Base-by-base conservation (phyloP, 1,140 invertebrate species). In the Hyphantria cunea region DNA sequence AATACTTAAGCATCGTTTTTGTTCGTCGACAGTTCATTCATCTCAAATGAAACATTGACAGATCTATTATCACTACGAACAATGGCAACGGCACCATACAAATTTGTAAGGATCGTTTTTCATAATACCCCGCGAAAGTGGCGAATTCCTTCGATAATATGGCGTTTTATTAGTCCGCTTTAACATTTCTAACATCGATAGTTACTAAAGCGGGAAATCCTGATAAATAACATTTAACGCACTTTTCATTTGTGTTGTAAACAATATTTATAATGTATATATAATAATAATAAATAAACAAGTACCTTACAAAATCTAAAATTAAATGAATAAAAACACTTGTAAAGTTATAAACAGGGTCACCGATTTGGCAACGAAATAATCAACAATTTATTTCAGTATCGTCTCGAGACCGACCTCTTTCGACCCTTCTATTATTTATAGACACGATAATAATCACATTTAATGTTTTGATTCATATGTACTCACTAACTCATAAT, bases 41-140 rank as follows among this genome's bases (percentile, higher is more conserved):
- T 83, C 80, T 80, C 67, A 68, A 79, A 67, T 80, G 72, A 81
- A 83, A 84, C 80, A 85, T 84, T 84, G 83, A 84, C 83, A 85
- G 77, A 69, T 77, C 82, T 67, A 84, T 89, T 89, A 82, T 89
- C 62, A 72, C 59, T 67, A 68, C 47, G 74, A 82, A 89, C 83
- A 89, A 89, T 84, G 49, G 64, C 37, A 50, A 15, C 48, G 48
- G 63, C 70, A 70, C 32, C 64, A 54, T 66, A 60, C 54, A 64
- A 66, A 74, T 71, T 71, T 69, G 66, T 68, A 69, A 68, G 52
- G 56, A 52, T 55, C 48, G 65, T 70, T 66, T 67, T 64, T 63
- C 62, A 60, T 51, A 58, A 62, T 33, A 41, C 59, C 11, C 48
- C 34, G 39, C 39, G 52, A 58, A 67, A 62, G 48, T 56, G 59